phyloP scores from a whole-genome alignment of 1,140 invertebrate species.

The Drosophila leontia region DNA sequence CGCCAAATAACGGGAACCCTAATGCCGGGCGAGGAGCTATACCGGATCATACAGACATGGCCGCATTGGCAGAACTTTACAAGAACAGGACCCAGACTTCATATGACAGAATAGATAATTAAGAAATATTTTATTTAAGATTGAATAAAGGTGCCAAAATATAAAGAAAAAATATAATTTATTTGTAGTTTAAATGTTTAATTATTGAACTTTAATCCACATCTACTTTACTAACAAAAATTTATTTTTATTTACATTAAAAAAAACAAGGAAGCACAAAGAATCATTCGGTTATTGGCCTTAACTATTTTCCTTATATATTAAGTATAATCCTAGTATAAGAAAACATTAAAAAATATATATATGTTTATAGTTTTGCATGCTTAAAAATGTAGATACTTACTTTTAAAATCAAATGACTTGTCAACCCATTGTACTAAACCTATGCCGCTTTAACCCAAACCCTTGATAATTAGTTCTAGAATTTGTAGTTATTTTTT shows the following conservation, averaged over 20 bases:
- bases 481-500: background rate
- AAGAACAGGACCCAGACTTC: constrained; percentile 11
- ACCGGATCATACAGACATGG: constrained; percentile 87
- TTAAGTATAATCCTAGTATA: background rate
- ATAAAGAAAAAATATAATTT: background rate
- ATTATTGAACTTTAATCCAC: background rate
- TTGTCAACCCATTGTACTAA: constrained; percentile 3
- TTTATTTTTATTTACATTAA: background rate
- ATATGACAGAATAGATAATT: constrained; percentile 20
- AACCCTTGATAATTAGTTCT: background rate
- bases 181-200: background rate
- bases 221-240: background rate
- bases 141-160: constrained; percentile 26
- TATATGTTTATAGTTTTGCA: background rate
- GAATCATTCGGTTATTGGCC: background rate
- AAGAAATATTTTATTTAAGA: background rate
- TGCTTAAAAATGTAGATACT: background rate
- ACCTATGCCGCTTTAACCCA: background rate
- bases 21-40: constrained; percentile 88
- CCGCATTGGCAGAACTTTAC: constrained; percentile 85
- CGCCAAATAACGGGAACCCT: constrained; percentile 87
- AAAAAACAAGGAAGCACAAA: background rate
- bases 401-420: no score
- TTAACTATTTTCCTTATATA: no score
- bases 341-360: background rate